Base-by-base conservation (phyloP, 2,888 invertebrate genomes). In the Drosophila algonquin region DNA sequence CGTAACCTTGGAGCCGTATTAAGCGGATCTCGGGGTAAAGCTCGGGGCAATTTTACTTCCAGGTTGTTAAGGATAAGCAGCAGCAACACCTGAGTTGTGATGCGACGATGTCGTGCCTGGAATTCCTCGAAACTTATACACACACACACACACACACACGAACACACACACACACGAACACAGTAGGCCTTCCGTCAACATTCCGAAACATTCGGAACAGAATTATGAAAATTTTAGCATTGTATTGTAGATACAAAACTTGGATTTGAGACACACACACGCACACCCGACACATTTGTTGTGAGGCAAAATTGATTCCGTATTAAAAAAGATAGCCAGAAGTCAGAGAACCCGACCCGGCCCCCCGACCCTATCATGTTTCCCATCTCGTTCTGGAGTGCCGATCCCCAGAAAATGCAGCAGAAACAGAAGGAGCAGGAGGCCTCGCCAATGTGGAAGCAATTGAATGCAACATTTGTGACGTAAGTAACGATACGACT, bases 391-490 rank as follows among this genome's bases (percentile, higher is more conserved):
- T 79, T 83, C 53, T 87, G 82, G 82, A 79, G 57, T 24, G 70
- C n/a, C 75, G 75, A 71, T 56, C 62, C 51, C 10, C 76, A 80
- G 44, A 71, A 65, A 24, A 63, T 63, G n/a, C 71, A 72, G 30
- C 75, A 21, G n/a, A 88, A 87, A 7, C 74, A 75, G 30, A 30
- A 8, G 30, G 30, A 30, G 8, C 7, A 30, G 7, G 27, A 7
- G 59, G 65, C 75, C 24, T 70, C 87, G 32, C 76, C 77, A 52
- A 65, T 79, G 53, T 83, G 86, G 85, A 75, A 76, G 69, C 71
- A 80, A 52, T 74, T 87, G 62, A 89, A 89, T 75, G 64, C 77
- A 63, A 73, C 73, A 72, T 87, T 89, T 74, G 74, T 88, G 55
- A 55, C 75, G 87, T 87, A 74, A 69, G 81, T 27, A 21, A 21